Percentiles rank a stretch among this genome's conserved stretches.
Conservation (phyloP, 2,113 vertebrate genomes). For the Nipponia nippon region DNA sequence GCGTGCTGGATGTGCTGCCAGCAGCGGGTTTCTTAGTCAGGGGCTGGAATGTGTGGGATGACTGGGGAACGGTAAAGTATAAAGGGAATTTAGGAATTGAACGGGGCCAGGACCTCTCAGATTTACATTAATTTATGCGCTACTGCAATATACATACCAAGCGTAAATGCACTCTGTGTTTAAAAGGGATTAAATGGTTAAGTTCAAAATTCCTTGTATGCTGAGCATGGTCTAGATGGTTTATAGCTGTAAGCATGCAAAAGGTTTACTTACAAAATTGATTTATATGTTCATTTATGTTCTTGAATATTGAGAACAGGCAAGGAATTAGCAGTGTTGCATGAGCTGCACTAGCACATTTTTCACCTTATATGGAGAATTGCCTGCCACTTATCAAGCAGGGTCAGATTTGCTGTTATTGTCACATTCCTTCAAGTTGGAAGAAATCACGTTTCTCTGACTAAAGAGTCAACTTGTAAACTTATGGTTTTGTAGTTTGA, state of each 20-base stretch:
- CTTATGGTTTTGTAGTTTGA: background rate
- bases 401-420: slow-evolving; percentile 75
- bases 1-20: accelerated
- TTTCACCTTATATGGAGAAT: slow-evolving; percentile 81
- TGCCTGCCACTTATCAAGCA: slow-evolving; percentile 68
- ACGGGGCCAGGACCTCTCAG: background rate
- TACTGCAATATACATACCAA: background rate
- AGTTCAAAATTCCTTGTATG: background rate
- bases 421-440: slow-evolving; percentile 70
- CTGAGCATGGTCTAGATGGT: background rate
- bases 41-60: background rate
- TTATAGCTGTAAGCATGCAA: background rate
- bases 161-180: background rate
- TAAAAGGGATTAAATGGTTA: slow-evolving; percentile 13
- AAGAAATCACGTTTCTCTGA: slow-evolving; percentile 56
- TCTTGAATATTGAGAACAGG: slow-evolving; percentile 11
- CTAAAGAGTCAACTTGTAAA: background rate
- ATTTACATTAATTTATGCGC: background rate
- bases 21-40: background rate
- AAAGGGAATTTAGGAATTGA: background rate
- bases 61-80: background rate
- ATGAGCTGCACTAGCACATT: slow-evolving; percentile 63
- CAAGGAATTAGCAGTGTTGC: slow-evolving; percentile 30
- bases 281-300: background rate
- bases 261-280: slow-evolving; percentile 1